Evolutionary conservation across 2,888 invertebrate species (phyloP).

Genomic region (Lasioglossum vierecki): DNA sequence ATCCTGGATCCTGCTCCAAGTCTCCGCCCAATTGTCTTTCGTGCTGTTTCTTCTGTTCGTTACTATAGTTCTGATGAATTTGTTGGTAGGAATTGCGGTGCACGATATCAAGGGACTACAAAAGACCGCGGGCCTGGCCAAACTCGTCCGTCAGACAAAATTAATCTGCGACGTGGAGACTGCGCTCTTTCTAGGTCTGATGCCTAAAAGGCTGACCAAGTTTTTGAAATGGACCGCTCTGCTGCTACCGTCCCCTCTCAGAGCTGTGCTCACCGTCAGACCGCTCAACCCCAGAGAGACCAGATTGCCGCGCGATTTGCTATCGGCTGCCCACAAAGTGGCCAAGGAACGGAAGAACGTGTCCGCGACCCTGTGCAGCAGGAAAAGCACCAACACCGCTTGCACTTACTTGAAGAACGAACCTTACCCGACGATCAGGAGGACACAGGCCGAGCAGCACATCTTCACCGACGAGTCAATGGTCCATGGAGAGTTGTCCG

Average conservation of each 20-base stretch:
- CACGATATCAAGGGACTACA: conserved; percentile 94
- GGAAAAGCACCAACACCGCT: conserved; percentile 72
- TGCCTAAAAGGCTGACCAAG: conserved; percentile 90
- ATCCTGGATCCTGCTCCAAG: conserved; percentile 88
- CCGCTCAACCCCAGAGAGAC: conserved; percentile 93
- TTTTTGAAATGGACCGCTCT: conserved; percentile 91
- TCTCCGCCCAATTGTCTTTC: conserved; percentile 93
- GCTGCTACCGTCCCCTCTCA: conserved; percentile 92
- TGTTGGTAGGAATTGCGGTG: conserved; percentile 94
- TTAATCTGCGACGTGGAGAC: conserved; percentile 94
- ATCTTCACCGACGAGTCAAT: conserved; percentile 54
- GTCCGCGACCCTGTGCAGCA: conserved; percentile 63
- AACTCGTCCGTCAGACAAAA: conserved; percentile 93
- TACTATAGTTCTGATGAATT: conserved; percentile 93
- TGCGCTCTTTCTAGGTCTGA: conserved; percentile 91
- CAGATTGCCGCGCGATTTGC: conserved; percentile 91
- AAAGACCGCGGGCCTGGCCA: conserved; percentile 93
- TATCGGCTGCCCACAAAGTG: conserved; percentile 92
- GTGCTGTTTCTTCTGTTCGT: conserved; percentile 92
- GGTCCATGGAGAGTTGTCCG: conserved; percentile 74
- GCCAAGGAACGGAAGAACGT: conserved; percentile 89
- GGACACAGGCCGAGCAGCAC: conserved; percentile 61
- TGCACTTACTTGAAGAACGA: conserved; percentile 72
- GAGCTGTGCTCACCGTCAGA: conserved; percentile 92
- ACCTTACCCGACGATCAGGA: conserved; percentile 63